Evolutionary conservation across 2,888 invertebrate genomes (phyloP), one percentile per base, ranked within the genome.

Genomic region (Tinea pellionella): DNA sequence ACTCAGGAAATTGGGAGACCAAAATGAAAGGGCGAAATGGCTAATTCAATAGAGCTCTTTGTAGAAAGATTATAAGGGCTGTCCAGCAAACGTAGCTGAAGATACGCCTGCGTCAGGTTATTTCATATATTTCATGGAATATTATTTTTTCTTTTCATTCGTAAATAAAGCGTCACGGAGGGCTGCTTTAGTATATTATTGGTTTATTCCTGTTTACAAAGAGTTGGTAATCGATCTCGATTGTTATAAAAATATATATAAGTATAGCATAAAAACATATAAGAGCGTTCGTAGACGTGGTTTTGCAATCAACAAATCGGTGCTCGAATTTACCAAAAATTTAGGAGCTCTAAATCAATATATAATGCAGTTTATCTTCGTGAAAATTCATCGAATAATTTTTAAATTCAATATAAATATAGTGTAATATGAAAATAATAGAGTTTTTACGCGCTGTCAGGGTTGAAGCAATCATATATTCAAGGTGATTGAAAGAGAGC

Each of bases 1-100:
- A 29, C 55, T 57, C 30, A 15, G 57, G 57, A 57, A 32, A 57
- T 57, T 57, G 57, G 30, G 19, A 32, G 57, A 29, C 16, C 30
- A 13, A 11, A 15, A n/a, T 32, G 57, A 57, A 57, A 57, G 57
- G 57, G 3, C 57, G 32, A 32, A 57, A 57, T 57, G 57, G 32
- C 57, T 57, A 57, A 57, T 57, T 57, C 57, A 32, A 57, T 57
- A 32, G 57, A 29, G 57, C 32, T 32, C 32, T 57, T 57, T 57
- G 32, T 57, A 57, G 57, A 19, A 57, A 57, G 57, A 57, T 57
- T 57, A 57, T 57, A 57, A 32, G 30, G 57, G 32, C 16, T 32
- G 57, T 1, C 30, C 32, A 57, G 15, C 57, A 30, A 57, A 32
- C 30, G 57, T 57, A 32, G 32, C 16, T 15, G 12, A 55, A 57